A percentile compares a stretch with the other conserved stretches of the same genome.
These are phyloP conservation scores for Balearica regulorum DNA, from an alignment of 2,797 vertebrate genomes.

Conservation along the genomic window DNA sequence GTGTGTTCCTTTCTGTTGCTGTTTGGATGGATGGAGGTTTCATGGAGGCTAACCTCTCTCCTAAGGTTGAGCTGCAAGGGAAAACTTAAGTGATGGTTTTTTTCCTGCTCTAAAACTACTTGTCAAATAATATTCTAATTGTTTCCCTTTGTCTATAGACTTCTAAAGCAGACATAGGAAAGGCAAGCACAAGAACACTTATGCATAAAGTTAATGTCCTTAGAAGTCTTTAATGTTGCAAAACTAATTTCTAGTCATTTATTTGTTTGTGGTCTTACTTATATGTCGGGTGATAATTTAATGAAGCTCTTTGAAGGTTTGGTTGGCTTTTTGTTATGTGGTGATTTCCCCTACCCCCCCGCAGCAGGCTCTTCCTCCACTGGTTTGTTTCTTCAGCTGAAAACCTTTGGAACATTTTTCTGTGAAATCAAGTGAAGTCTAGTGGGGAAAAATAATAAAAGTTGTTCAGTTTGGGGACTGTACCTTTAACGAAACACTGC, in stretches of 20 bases:
- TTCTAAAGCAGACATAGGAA: not conserved
- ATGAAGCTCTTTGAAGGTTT: not conserved
- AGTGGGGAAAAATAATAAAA: not conserved
- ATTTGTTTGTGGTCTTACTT: not conserved
- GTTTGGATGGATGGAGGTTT: not conserved
- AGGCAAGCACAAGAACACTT: not conserved
- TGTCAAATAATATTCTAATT: not conserved
- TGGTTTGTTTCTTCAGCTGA: not conserved
- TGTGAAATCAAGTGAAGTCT: not conserved
- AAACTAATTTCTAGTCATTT: not conserved
- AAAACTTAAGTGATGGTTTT: not conserved
- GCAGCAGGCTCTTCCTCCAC: not conserved
- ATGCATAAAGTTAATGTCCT: not conserved
- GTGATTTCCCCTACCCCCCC: too few species aligned
- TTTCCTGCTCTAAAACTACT: not conserved
- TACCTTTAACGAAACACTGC: not conserved
- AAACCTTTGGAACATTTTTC: not conserved
- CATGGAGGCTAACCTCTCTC: not conserved
- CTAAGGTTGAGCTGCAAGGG: not conserved
- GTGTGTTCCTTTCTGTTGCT: not conserved
- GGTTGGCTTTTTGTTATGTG: not conserved
- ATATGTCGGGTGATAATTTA: not conserved
- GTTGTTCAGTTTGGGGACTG: not conserved
- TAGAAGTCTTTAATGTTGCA: not conserved
- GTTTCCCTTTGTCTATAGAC: not conserved